Percentiles rank a stretch among this genome's conserved stretches.
Evolutionary conservation across 2,797 vertebrate genomes (phyloP).

Genomic region (Pipistrellus kuhlii): DNA sequence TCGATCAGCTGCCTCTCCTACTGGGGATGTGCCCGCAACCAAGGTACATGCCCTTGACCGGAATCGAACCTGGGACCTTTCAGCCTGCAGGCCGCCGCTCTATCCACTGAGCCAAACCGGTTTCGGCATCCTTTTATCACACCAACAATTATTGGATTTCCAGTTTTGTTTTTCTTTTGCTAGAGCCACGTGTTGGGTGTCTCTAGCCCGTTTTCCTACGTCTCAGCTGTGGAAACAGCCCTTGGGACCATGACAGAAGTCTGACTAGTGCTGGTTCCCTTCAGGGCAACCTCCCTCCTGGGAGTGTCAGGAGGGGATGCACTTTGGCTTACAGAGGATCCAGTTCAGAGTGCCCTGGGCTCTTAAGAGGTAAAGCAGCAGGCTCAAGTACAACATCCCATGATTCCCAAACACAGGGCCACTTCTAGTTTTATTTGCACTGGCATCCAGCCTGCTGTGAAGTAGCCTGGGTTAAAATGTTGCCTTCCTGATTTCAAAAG

Average conservation of each 20-base stretch:
- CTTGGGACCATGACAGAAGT: neutral
- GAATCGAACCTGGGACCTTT: too few relatives aligned
- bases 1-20: too few relatives aligned
- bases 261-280: neutral
- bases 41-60: too few relatives aligned
- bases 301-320: neutral
- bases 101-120: too few relatives aligned
- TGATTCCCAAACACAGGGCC: neutral
- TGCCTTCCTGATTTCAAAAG: neutral
- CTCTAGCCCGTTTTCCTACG: neutral
- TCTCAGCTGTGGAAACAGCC: neutral
- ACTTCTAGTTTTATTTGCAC: neutral
- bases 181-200: neutral
- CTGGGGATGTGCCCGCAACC: too few relatives aligned
- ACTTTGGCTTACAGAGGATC: neutral
- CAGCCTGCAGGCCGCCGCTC: too few relatives aligned
- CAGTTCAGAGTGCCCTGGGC: neutral
- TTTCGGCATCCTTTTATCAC: neutral
- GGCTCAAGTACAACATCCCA: neutral
- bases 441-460: neutral
- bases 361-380: neutral
- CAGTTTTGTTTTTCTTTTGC: neutral
- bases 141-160: neutral
- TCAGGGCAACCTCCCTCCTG: neutral
- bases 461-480: neutral